Conservation (phyloP, 2,888 invertebrate species). For the Tanytarsus gracilentus region DNA sequence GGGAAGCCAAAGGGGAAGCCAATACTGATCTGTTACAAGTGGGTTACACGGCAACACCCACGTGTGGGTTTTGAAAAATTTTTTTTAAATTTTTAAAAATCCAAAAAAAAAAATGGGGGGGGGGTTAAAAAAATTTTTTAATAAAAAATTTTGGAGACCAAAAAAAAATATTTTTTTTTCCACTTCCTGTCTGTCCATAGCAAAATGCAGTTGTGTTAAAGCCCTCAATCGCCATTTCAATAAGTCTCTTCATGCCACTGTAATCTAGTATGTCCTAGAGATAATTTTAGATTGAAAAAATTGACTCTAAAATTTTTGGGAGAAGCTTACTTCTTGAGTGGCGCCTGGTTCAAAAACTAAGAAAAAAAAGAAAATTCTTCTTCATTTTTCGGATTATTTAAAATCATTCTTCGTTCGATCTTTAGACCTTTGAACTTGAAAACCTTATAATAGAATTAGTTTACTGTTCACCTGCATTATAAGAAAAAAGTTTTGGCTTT, state of each 20-base stretch:
- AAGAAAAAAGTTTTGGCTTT: conserved; percentile 81
- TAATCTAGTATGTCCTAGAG: conserved; percentile 69
- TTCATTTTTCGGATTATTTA: no score
- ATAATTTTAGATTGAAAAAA: neutral
- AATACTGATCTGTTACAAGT: no score
- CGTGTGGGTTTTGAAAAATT: no score
- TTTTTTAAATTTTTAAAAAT: no score
- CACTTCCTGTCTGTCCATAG: conserved; percentile 52
- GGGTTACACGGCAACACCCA: no score
- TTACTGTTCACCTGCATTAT: no score
- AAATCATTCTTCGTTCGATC: no score
- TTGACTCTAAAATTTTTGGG: conserved; percentile 4
- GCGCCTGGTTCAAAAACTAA: conserved; percentile 89
- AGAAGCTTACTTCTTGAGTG: conserved; percentile 46
- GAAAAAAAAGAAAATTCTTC: no score
- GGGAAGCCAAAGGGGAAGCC: no score
- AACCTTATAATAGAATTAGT: no score
- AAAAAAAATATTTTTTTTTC: neutral
- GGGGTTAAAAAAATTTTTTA: neutral
- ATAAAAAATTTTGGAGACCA: neutral
- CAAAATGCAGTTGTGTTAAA: conserved; percentile 92
- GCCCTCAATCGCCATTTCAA: conserved; percentile 91
- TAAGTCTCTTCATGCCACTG: conserved; percentile 79
- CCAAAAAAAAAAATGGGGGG: no score
- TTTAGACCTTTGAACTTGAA: no score